phyloP scores from a whole-genome alignment of 2,888 invertebrate species.

The Griposia aprilina region DNA sequence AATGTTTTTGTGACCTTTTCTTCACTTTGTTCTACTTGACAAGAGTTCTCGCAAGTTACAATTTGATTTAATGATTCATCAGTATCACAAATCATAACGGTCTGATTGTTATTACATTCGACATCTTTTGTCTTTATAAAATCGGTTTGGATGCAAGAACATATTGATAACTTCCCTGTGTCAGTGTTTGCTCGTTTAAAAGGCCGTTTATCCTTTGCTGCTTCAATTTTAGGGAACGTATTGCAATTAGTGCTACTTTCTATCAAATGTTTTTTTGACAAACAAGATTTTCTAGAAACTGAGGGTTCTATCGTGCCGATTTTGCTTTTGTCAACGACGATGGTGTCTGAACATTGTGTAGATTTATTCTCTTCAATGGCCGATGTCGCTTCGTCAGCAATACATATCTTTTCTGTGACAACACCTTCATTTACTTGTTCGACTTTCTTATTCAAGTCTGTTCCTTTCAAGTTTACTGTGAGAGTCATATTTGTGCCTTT shows the following conservation, averaged over 20 bases:
- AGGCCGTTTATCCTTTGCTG: conserved; percentile 70
- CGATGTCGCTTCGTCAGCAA: conserved; percentile 76
- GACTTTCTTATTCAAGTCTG: conserved; percentile 47
- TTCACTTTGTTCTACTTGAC: conserved; percentile 16
- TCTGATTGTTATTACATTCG: conserved; percentile 24
- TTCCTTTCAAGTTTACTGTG: conserved; percentile 75
- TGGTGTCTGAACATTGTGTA: conserved; percentile 72
- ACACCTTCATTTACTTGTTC: conserved; percentile 64
- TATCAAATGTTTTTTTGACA: conserved; percentile 6
- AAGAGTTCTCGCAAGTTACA: conserved; percentile 24
- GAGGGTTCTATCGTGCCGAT: conserved; percentile 1
- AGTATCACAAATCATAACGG: background rate
- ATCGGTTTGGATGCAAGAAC: conserved; percentile 60
- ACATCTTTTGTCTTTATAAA: background rate
- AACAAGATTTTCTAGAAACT: conserved; percentile 24
- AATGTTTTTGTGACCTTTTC: background rate
- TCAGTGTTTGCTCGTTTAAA: conserved; percentile 79
- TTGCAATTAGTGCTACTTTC: conserved; percentile 60
- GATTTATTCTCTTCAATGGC: conserved; percentile 79
- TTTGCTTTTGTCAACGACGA: conserved; percentile 29
- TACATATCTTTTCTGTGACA: conserved; percentile 69
- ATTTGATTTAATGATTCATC: background rate
- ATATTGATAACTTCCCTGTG: conserved; percentile 46
- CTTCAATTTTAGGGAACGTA: conserved; percentile 77
- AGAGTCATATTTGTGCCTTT: conserved; percentile 87